phyloP scores from a whole-genome alignment of 2,797 vertebrate genomes.

The Atherinosoma microstoma region DNA sequence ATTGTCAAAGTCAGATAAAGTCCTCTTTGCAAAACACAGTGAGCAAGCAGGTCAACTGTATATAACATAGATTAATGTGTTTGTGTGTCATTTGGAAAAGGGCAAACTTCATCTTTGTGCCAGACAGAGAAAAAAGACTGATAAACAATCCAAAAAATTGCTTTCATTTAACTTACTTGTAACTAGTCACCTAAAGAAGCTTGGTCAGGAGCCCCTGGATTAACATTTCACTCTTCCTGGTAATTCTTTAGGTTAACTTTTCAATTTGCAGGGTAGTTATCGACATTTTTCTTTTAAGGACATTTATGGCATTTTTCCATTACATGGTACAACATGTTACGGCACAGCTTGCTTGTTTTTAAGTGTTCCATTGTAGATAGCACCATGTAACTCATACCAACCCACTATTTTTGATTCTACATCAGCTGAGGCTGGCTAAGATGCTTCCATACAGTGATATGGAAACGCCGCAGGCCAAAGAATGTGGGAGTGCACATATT shows the following conservation, averaged over 20 bases:
- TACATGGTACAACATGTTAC: neutral
- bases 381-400: neutral
- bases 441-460: neutral
- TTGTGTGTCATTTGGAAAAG: conserved; percentile 8
- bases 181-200: neutral
- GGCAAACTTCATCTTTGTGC: conserved; percentile 10
- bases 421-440: neutral
- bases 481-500: no score
- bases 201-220: neutral
- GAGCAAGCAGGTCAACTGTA: neutral
- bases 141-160: conserved; percentile 21
- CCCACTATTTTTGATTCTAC: neutral
- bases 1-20: neutral
- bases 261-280: neutral
- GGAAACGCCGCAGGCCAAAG: no score
- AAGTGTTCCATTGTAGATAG: neutral
- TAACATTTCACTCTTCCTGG: neutral
- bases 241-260: neutral
- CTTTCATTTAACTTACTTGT: neutral
- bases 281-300: neutral
- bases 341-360: neutral
- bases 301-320: neutral
- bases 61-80: neutral
- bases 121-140: conserved; percentile 7
- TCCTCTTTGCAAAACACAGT: neutral